Evolutionary conservation across 2,113 vertebrate genomes (phyloP).

Genomic region (Phasianus colchicus): DNA sequence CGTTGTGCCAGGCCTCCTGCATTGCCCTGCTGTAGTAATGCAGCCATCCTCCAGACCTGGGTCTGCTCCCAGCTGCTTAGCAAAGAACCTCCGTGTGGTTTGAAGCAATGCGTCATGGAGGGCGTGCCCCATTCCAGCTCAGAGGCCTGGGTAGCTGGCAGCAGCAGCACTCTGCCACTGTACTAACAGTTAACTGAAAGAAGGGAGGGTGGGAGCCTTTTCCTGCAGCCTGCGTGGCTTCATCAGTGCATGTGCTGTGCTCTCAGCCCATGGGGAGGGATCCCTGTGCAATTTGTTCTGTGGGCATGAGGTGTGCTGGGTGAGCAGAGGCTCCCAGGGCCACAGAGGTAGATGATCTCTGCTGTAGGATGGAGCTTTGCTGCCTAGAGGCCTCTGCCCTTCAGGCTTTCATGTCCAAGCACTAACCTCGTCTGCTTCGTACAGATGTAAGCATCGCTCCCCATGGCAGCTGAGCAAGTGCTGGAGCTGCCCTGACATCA

Average conservation of each 20-base stretch:
- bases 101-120: fast-evolving
- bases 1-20: no score
- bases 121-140: not conserved
- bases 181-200: not conserved
- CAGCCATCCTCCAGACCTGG: fast-evolving
- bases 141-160: not conserved
- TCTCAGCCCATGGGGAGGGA: not conserved
- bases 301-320: not conserved
- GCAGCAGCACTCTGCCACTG: not conserved
- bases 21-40: fast-evolving
- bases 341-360: not conserved
- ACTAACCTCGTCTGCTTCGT: fast-evolving
- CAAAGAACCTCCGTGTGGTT: fast-evolving
- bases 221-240: not conserved
- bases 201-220: not conserved
- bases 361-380: not conserved
- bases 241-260: fast-evolving
- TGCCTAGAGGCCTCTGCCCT: not conserved
- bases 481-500: no score
- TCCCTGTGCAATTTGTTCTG: not conserved
- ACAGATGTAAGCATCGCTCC: no score
- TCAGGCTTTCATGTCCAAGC: not conserved
- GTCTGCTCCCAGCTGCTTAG: not conserved
- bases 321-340: not conserved
- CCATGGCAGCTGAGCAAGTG: fast-evolving